Base-by-base conservation (phyloP, 2,113 vertebrate genomes). In the Anguilla rostrata region DNA sequence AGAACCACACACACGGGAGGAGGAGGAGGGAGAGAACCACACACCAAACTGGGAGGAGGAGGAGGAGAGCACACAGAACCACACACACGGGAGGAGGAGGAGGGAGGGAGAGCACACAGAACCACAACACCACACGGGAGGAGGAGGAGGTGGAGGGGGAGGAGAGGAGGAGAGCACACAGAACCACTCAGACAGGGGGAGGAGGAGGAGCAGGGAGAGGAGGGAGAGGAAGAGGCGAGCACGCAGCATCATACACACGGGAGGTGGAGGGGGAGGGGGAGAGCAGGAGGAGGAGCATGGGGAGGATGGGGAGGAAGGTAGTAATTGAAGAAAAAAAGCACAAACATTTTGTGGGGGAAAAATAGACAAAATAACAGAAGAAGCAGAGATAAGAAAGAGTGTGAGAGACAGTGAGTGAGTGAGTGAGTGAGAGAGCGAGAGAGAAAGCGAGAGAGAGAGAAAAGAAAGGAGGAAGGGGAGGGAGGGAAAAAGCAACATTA, bases 401-500 rank as follows among this genome's bases (percentile, higher is more conserved):
- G 71, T 26, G 43, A 46, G 78, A 14, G 40, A 43, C 57, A 80
- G 7, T 18, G 41, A 60, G 75, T n/a, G 46, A 7, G 29, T 88
- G 78, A 86, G n/a, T n/a, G 90, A 90, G 86, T 5, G 43, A 11
- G 63, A 87, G 46, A 60, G 16, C 29, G 75, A n/a, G 43, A 40
- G 78, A 8, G 41, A 46, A 63, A 81, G 8, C 12, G 41, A 63
- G 78, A 39, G 46, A 8, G 29, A 88, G 78, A 87, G 90, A 90
- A 86, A 88, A 84, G 89, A 87, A 88, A 85, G 89, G 88, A 90
- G 91, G 87, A 90, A 81, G 90, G 46, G 91, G 89, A 5, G 92
- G 89, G 86, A 39, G 91, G 94, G 92, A 95, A 89, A 78, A 95
- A 90, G 92, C 89, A 86, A 85, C 84, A 88, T 95, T 94, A 95